These are phyloP conservation scores for Reinhardtius hippoglossoides DNA, from an alignment of 2,113 vertebrate genomes.

Conservation along the genomic window DNA sequence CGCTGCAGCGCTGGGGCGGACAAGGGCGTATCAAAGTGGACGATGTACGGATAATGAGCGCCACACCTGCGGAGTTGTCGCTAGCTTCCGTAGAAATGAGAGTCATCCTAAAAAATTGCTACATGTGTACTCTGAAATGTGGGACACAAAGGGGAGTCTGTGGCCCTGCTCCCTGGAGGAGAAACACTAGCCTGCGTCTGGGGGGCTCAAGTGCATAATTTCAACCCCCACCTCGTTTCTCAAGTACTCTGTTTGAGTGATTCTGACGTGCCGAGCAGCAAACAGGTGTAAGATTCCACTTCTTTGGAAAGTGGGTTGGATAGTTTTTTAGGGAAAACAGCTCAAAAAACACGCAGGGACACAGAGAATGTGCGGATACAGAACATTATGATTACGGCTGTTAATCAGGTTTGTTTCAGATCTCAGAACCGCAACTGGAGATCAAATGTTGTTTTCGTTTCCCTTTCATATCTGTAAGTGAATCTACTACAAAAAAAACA, in stretches of 20 bases:
- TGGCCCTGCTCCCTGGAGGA: slow-evolving; percentile 66
- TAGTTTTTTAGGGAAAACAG: slow-evolving; percentile 8
- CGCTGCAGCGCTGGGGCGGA: slow-evolving; percentile 22
- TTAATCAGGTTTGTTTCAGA: no score
- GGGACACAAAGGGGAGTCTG: slow-evolving; percentile 78
- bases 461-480: not conserved
- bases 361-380: slow-evolving; percentile 22
- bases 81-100: slow-evolving; percentile 66
- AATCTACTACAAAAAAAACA: not conserved
- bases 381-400: no score
- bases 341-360: slow-evolving; percentile 2
- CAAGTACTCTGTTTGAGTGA: slow-evolving; percentile 61
- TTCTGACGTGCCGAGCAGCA: slow-evolving; percentile 56
- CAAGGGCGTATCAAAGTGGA: slow-evolving; percentile 56
- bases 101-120: slow-evolving; percentile 78
- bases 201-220: slow-evolving; percentile 71
- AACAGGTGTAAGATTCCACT: slow-evolving; percentile 61
- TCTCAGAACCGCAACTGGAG: not conserved
- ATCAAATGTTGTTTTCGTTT: not conserved
- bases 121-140: slow-evolving; percentile 68
- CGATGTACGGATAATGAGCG: slow-evolving; percentile 53
- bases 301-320: slow-evolving; percentile 41
- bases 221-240: slow-evolving; percentile 51
- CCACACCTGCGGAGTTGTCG: slow-evolving; percentile 65
- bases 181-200: slow-evolving; percentile 71